A percentile compares a stretch with the other conserved stretches of the same genome.
Conservation (phyloP, 1,140 invertebrate genomes). For the Agrilus planipennis region DNA sequence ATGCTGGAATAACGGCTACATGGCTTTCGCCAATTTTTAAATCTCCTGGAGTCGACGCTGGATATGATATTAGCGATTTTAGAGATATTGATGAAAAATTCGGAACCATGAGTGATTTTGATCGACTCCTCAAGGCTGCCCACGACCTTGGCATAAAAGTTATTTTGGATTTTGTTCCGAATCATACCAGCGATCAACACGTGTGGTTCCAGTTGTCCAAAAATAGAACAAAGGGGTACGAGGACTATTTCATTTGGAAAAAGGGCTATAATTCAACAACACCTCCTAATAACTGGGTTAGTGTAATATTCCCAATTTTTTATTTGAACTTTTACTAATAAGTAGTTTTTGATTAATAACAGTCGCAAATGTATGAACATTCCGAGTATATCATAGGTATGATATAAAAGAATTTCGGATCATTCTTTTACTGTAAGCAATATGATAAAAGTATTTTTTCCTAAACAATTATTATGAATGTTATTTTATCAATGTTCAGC, state of each 20-base stretch:
- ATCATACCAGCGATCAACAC: conserved; percentile 69
- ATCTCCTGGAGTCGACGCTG: conserved; percentile 51
- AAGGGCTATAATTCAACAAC: conserved; percentile 39
- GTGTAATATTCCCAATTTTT: no score
- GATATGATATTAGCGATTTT: conserved; percentile 69
- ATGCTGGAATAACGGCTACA: conserved; percentile 50
- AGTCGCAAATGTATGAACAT: neutral
- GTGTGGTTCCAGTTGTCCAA: conserved; percentile 64
- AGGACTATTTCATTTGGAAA: conserved; percentile 69
- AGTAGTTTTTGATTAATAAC: neutral
- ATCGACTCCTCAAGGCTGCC: conserved; percentile 44
- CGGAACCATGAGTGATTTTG: conserved; percentile 54
- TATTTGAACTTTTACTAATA: no score
- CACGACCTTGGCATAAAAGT: conserved; percentile 56
- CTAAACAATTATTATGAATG: no score
- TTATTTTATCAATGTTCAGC: no score
- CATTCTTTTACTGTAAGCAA: no score
- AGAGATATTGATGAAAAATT: conserved; percentile 54
- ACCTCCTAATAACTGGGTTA: conserved; percentile 70
- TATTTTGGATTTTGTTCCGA: conserved; percentile 78
- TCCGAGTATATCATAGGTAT: conserved; percentile 52
- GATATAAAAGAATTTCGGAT: no score
- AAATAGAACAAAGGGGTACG: conserved; percentile 45
- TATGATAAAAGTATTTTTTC: no score
- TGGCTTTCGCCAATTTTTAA: conserved; percentile 50